Percentiles rank a stretch among this genome's conserved stretches.
These are phyloP conservation scores for Schizopygopsis pylzovi DNA, from an alignment of 2,797 vertebrate species.

Conservation along the genomic window DNA sequence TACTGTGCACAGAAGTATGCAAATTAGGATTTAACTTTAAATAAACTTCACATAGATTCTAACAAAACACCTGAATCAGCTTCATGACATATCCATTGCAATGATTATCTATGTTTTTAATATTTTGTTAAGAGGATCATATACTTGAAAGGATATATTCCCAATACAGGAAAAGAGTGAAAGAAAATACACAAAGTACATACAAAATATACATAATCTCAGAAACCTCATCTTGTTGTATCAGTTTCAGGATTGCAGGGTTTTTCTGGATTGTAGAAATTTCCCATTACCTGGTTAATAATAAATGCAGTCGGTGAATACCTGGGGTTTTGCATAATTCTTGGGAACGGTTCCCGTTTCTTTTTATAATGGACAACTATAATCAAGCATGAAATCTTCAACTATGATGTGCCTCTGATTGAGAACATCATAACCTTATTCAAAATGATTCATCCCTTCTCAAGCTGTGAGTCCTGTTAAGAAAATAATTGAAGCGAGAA, in stretches of 20 bases:
- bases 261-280: slow-evolving; percentile 36
- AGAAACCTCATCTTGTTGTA: slow-evolving; percentile 28
- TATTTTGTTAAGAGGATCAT: slow-evolving; percentile 35
- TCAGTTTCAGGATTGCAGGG: background rate
- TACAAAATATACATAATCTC: slow-evolving; percentile 33
- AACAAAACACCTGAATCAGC: slow-evolving; percentile 27
- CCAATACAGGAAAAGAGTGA: background rate
- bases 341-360: slow-evolving; percentile 35
- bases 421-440: slow-evolving; percentile 46
- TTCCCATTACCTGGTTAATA: slow-evolving; percentile 45
- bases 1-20: background rate
- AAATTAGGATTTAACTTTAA: slow-evolving; percentile 9
- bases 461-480: slow-evolving; percentile 43
- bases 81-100: background rate
- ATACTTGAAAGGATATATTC: slow-evolving; percentile 27
- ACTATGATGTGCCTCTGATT: slow-evolving; percentile 55
- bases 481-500: slow-evolving; percentile 48
- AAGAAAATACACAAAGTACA: slow-evolving; percentile 6
- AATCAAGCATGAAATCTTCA: slow-evolving; percentile 58
- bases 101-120: slow-evolving; percentile 23
- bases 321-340: slow-evolving; percentile 38
- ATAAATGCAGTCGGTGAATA: slow-evolving; percentile 36
- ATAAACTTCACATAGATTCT: slow-evolving; percentile 13
- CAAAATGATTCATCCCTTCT: slow-evolving; percentile 44
- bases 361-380: slow-evolving; percentile 46